Evolutionary conservation across 2,113 vertebrate species (phyloP).

Genomic region (Chauna torquata): DNA sequence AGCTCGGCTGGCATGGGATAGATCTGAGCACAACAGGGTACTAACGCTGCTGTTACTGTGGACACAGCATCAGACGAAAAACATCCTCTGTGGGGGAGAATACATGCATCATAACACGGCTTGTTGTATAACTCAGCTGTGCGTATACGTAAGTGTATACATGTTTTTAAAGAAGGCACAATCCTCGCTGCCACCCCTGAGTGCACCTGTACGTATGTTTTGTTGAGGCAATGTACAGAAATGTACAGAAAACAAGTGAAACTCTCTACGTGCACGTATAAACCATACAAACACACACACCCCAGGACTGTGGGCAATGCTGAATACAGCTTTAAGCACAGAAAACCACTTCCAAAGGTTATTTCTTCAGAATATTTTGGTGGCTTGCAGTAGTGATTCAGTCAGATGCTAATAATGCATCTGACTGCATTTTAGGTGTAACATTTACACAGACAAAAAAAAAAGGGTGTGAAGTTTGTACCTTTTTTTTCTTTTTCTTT

Average conservation of each 20-base stretch:
- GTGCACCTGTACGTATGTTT: not conserved
- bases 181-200: not conserved
- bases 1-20: not conserved
- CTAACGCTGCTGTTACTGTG: not conserved
- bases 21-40: not conserved
- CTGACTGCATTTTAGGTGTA: not conserved
- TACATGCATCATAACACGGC: not conserved
- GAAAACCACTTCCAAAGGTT: slow-evolving; percentile 3
- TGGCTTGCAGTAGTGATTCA: not conserved
- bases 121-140: not conserved
- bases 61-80: not conserved
- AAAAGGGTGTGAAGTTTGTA: not conserved
- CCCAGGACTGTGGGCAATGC: not conserved
- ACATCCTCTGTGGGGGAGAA: not conserved
- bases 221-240: not conserved
- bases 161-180: not conserved
- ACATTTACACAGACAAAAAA: not conserved
- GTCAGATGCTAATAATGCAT: not conserved
- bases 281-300: not conserved
- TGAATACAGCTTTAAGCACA: not conserved
- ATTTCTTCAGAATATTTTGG: not conserved
- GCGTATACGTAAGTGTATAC: not conserved
- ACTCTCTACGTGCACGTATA: not conserved
- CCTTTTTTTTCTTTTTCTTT: not conserved
- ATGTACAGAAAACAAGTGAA: not conserved